Percentiles rank a stretch among this genome's conserved stretches.
Conservation (phyloP, 2,113 vertebrate genomes). For the Numida meleagris region DNA sequence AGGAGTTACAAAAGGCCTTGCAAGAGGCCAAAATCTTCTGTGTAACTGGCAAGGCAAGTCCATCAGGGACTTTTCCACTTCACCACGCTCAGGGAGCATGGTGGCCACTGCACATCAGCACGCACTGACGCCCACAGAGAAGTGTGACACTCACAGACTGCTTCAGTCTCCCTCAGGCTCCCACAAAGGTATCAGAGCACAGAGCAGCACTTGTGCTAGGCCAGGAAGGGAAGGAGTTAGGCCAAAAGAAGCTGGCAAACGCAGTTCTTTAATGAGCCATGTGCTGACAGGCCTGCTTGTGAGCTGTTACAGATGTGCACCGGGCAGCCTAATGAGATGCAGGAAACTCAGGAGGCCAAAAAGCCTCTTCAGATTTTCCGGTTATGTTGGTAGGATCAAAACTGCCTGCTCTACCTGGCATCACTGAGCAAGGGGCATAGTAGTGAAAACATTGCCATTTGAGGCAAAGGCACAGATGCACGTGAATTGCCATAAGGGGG, state of each 20-base stretch:
- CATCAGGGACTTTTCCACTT: slow-evolving; percentile 41
- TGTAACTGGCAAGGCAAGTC: background rate
- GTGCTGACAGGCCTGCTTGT: slow-evolving; percentile 29
- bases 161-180: background rate
- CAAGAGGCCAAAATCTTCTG: background rate
- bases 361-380: background rate
- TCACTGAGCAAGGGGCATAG: accelerated
- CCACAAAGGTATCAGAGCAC: background rate
- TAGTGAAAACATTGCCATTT: slow-evolving; percentile 22
- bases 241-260: slow-evolving; percentile 41
- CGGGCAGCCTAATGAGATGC: background rate
- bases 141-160: background rate
- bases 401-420: background rate
- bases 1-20: background rate
- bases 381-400: background rate
- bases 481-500: slow-evolving; percentile 4
- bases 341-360: background rate
- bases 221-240: background rate
- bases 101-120: background rate
- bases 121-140: background rate
- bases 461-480: background rate
- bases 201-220: background rate
- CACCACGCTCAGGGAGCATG: background rate
- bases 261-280: background rate
- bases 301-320: slow-evolving; percentile 55